These are phyloP conservation scores for Mesorhabditis sp. DNA, from an alignment of 2,888 invertebrate species.

Conservation along the genomic window DNA sequence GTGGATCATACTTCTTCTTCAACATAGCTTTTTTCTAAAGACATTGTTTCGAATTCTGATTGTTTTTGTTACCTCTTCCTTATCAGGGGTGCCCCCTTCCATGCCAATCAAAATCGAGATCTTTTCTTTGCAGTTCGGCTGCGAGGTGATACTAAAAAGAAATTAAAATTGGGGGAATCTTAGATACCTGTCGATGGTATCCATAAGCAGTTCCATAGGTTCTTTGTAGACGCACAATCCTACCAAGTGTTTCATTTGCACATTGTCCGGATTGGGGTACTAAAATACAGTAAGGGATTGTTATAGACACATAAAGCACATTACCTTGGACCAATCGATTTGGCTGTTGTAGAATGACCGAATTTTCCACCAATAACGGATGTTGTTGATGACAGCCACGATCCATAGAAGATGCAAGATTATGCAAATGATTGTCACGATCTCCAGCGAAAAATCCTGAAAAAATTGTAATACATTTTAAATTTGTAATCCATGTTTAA, in stretches of 20 bases:
- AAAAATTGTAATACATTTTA: conserved; percentile 1
- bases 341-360: conserved; percentile 33
- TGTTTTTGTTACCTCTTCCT: conserved; percentile 32
- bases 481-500: background rate
- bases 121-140: conserved; percentile 20
- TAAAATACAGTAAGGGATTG: background rate
- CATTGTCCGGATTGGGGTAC: conserved; percentile 23
- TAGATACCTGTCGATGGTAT: conserved; percentile 39
- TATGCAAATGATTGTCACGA: conserved; percentile 40
- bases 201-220: conserved; percentile 41
- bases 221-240: conserved; percentile 45
- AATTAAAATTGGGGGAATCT: background rate
- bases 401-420: conserved; percentile 41
- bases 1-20: conserved; percentile 35
- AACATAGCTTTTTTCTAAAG: conserved; percentile 38
- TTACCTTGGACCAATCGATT: conserved; percentile 34
- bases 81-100: conserved; percentile 50
- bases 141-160: background rate
- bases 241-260: conserved; percentile 36
- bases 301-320: conserved; percentile 1
- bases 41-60: conserved; percentile 1
- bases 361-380: conserved; percentile 37
- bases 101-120: conserved; percentile 45
- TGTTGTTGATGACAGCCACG: conserved; percentile 42
- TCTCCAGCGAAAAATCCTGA: conserved; percentile 42